phyloP scores from a whole-genome alignment of 2,113 vertebrate species.

The Falco punctatus region DNA sequence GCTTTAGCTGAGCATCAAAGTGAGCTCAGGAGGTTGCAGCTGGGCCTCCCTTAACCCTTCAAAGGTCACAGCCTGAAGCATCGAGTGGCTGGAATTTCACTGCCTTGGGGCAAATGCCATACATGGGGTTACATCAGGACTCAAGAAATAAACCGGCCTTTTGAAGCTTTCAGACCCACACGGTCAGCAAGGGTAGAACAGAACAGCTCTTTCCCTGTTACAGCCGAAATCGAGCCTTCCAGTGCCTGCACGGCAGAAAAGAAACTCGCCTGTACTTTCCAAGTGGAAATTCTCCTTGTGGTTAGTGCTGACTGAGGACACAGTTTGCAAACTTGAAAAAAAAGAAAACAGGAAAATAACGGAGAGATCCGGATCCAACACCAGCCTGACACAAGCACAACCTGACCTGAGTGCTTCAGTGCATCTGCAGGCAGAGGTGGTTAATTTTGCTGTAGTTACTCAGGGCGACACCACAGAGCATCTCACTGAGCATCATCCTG shows the following conservation, averaged over 20 bases:
- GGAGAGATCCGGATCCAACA: neutral
- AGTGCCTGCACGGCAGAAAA: neutral
- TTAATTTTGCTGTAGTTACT: neutral
- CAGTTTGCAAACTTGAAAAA: neutral
- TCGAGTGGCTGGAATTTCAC: conserved; percentile 39
- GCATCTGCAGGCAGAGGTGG: neutral
- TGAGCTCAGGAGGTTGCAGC: neutral
- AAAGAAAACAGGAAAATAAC: neutral
- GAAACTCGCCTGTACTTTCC: conserved; percentile 19
- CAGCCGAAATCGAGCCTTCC: neutral
- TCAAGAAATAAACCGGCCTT: conserved; percentile 37
- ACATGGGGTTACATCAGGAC: conserved; percentile 34
- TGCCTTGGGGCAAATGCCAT: conserved; percentile 21
- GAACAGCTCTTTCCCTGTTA: conserved; percentile 60
- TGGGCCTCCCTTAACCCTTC: conserved; percentile 21
- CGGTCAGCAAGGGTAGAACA: neutral
- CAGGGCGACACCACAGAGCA: neutral
- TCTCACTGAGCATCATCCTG: neutral
- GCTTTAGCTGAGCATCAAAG: neutral
- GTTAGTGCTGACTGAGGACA: conserved; percentile 38
- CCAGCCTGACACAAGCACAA: neutral
- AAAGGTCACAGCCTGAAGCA: neutral
- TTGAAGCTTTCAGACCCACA: neutral
- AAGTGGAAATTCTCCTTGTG: conserved; percentile 55
- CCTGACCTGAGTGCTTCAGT: rapidly evolving